phyloP scores from a whole-genome alignment of 2,797 vertebrate species.

The Galago senegalensis region DNA sequence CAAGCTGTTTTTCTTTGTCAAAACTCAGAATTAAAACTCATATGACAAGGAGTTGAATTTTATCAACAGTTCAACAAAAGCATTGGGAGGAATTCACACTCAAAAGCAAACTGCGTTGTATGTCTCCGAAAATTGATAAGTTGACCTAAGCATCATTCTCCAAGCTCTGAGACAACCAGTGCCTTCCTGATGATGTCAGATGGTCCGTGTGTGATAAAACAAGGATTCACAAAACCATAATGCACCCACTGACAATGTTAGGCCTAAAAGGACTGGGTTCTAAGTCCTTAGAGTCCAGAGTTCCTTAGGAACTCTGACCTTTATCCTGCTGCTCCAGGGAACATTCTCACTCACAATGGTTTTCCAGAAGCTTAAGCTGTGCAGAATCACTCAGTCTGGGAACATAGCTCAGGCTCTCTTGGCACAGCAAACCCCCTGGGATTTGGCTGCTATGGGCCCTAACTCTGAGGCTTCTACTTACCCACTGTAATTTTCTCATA shows the following conservation, averaged over 20 bases:
- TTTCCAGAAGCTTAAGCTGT: not conserved
- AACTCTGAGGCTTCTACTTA: conserved; percentile 1
- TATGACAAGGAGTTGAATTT: not conserved
- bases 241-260: not conserved
- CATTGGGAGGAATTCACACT: not conserved
- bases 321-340: not conserved
- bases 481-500: not conserved
- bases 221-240: not conserved
- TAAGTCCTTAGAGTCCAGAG: not conserved
- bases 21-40: conserved; percentile 23
- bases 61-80: conserved; percentile 1
- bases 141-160: not conserved
- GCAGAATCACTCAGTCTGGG: not conserved
- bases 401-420: not conserved
- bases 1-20: not conserved
- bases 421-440: not conserved
- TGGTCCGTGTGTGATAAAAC: not conserved
- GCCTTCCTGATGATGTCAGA: not conserved
- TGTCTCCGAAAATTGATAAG: conserved; percentile 12
- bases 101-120: not conserved
- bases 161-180: not conserved
- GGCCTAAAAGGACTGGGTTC: not conserved
- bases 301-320: not conserved
- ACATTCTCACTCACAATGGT: not conserved
- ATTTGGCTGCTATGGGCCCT: not conserved